phyloP scores from a whole-genome alignment of 2,888 invertebrate genomes.

The Linnaemya vulpina region DNA sequence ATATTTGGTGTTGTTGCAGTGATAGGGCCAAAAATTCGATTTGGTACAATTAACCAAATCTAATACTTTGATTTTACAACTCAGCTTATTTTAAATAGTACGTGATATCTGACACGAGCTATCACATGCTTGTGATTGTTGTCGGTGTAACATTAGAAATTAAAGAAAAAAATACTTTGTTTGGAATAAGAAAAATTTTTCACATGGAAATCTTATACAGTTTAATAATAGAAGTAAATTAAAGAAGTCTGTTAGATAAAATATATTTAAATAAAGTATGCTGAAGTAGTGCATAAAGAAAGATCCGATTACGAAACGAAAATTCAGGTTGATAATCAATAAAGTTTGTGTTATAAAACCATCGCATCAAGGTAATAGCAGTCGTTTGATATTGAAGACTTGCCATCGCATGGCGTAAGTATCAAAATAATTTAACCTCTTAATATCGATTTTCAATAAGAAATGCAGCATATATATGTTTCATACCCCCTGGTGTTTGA shows the following conservation, averaged over 20 bases:
- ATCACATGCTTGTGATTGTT: conserved; percentile 19
- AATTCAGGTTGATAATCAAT: conserved; percentile 4
- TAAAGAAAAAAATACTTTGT: conserved; percentile 13
- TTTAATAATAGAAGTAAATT: not conserved
- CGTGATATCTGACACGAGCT: conserved; percentile 45
- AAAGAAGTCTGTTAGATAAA: not conserved
- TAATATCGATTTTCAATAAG: not conserved
- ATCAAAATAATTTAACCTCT: not conserved
- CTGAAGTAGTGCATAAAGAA: not conserved
- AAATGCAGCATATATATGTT: too few species aligned
- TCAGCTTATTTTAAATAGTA: not conserved
- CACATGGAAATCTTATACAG: not conserved
- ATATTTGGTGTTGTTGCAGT: too few species aligned
- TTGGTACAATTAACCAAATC: too few species aligned
- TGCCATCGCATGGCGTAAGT: not conserved
- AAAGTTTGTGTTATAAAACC: not conserved
- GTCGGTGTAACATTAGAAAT: not conserved
- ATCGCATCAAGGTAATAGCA: not conserved
- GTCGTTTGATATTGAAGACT: not conserved
- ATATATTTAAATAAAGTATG: not conserved
- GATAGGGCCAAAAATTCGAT: too few species aligned
- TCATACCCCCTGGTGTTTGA: too few species aligned
- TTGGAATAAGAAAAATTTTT: conserved; percentile 8
- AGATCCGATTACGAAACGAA: conserved; percentile 45
- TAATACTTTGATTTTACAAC: too few species aligned